Evolutionary conservation across 2,888 invertebrate genomes (phyloP), one percentile per base, ranked within the genome.

Genomic region (Sminthurides aquaticus): DNA sequence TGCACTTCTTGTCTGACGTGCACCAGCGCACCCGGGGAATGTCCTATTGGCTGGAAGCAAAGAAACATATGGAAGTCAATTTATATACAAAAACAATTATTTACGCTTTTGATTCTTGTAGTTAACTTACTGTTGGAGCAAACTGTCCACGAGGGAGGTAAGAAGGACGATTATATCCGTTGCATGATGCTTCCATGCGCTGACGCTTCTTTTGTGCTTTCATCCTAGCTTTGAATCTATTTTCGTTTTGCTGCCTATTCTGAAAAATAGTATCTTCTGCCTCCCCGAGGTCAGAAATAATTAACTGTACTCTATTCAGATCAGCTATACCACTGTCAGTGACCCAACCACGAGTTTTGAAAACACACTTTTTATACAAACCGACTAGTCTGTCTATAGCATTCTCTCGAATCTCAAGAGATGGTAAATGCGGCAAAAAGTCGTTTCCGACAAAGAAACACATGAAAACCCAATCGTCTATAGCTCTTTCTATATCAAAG

Each of bases 371-470:
- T 81, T 99, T 99, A 78, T 99, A 99, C 67, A 99, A 80, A 73
- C 84, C 87, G 3, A 99, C 88, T 22, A 99, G 84, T 62, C 96
- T 82, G 79, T 99, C 98, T 57, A 99, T 96, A 0, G 99, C 97
- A 0, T 90, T 91, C 81, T 98, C 97, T 57, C 96, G 84, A 76
- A 99, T 99, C 83, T 99, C 98, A 74, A 99, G 81, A 60, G 96
- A 96, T 2, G 99, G 99, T 71, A 99, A 82, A 82, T 99, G 99
- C 0, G 99, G 99, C 75, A 99, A 79, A 78, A 99, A 99, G 81
- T 99, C 99, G 78, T 99, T 99, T 57, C 99, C 99, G 60, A 98
- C 97, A 80, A 99, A 99, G 82, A 99, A 99, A 78, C 99, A 99
- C 94, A 99, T 96, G 75, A 85, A 84, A 20, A 85, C 98, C 98